Base-by-base conservation (phyloP, 1,140 invertebrate genomes). In the Plutomurus gul region DNA sequence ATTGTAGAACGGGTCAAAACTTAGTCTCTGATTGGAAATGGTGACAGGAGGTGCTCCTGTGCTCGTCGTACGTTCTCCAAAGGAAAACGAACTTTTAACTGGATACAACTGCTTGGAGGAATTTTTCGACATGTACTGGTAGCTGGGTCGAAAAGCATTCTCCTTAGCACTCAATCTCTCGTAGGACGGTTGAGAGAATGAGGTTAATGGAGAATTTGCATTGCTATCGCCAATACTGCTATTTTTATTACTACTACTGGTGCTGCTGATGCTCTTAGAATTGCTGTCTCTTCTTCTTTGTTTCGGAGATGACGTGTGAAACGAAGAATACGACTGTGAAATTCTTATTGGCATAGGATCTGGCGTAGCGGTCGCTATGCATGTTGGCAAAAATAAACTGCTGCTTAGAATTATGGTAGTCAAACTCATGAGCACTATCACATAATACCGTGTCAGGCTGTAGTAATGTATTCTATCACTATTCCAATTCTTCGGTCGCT, bases 341-440 rank as follows among this genome's bases (percentile, higher is more conserved):
- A 72, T 72, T 72, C 70, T 25, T 40, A 72, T 72, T 20, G 70
- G 70, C 39, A 40, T 37, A 40, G 70, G 70, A 37, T 72, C 39
- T 22, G 70, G 36, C 18, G 25, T n/a, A 7, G 70, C 36, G 25
- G 70, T 65, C 27, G 56, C 56, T 65, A 30, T 65, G 36, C 56
- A 65, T 8, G 13, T 65, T 65, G 56, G 56, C 56, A 65, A 65
- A n/a, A 65, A 33, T 33, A 65, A 65, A 30, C 56, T 65, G 30
- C 27, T 65, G 27, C 56, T 65, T 65, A 65, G 1, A 65, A 65
- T 65, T 65, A 65, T 65, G 10, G 56, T 65, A 30, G 56, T 30
- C 36, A 65, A 65, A 65, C 56, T 65, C 56, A 65, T 65, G 30
- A 65, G 56, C 56, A 65, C 56, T 65, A 65, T 65, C 56, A 65